These are phyloP conservation scores for Muntiacus reevesi DNA, from an alignment of 2,113 vertebrate species.

Conservation along the genomic window DNA sequence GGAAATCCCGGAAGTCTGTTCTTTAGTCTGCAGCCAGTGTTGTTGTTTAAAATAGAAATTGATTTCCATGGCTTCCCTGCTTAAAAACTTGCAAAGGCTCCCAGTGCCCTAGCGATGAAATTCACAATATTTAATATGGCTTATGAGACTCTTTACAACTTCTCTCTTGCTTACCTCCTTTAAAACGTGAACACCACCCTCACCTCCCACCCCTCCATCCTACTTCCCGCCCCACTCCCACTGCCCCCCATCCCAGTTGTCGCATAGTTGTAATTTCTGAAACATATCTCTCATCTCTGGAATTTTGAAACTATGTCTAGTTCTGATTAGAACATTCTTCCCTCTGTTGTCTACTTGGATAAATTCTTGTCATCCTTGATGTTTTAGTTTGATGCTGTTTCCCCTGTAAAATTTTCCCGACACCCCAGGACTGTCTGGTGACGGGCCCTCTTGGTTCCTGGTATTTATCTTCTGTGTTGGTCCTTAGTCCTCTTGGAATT, in stretches of 20 bases:
- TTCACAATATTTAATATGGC: background rate
- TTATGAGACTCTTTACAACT: background rate
- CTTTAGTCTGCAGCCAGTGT: background rate
- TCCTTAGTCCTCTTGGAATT: background rate
- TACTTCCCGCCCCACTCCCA: background rate
- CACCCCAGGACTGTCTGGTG: background rate
- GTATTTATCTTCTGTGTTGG: background rate
- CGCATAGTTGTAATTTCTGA: conserved; percentile 12
- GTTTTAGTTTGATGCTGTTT: background rate
- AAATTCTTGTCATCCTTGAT: background rate
- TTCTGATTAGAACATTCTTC: background rate
- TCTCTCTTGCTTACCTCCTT: background rate
- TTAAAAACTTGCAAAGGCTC: background rate
- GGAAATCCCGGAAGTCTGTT: background rate
- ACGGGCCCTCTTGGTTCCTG: background rate
- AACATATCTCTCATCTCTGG: background rate
- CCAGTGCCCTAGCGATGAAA: background rate
- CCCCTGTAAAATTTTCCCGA: background rate
- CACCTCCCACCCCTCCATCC: too few species aligned
- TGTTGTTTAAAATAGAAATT: background rate
- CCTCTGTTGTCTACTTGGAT: background rate
- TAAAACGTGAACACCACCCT: background rate
- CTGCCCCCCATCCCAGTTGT: too few species aligned
- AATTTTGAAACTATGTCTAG: background rate
- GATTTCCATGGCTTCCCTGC: background rate